phyloP scores from a whole-genome alignment of 1,140 invertebrate genomes.

The Temnothorax longispinosus region DNA sequence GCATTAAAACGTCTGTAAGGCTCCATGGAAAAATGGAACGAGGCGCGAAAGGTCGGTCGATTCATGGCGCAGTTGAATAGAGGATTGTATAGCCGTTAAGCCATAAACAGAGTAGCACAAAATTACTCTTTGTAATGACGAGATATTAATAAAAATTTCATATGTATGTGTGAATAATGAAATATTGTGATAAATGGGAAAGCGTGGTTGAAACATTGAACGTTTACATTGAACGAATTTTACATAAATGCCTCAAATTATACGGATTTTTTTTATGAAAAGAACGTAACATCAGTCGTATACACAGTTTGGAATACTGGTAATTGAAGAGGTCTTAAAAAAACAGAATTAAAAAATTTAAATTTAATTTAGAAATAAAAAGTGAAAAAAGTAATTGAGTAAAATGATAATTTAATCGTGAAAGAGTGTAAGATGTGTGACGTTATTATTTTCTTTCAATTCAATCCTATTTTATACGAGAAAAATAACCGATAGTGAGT shows the following conservation, averaged over 20 bases:
- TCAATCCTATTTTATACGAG: not conserved
- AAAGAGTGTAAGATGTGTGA: not conserved
- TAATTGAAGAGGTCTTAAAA: not conserved
- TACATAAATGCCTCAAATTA: not conserved
- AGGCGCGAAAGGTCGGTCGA: conserved; percentile 8
- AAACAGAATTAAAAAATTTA: not conserved
- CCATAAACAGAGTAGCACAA: not conserved
- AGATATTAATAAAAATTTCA: conserved; percentile 8
- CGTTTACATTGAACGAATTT: not conserved
- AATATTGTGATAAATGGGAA: not conserved
- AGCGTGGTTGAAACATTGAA: not conserved
- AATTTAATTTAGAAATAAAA: no score
- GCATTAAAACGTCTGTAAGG: conserved; percentile 61
- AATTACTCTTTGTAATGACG: not conserved
- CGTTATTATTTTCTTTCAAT: not conserved
- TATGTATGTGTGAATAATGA: not conserved
- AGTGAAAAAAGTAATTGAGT: not conserved
- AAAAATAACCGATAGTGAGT: not conserved
- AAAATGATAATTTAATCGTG: conserved; percentile 8
- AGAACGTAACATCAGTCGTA: not conserved
- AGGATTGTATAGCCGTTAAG: not conserved
- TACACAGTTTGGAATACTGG: not conserved
- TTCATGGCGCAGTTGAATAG: conserved; percentile 3
- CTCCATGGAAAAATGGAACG: conserved; percentile 14
- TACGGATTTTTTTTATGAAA: not conserved